Conservation (phyloP, 1,140 invertebrate species). For the Planococcus citri region DNA sequence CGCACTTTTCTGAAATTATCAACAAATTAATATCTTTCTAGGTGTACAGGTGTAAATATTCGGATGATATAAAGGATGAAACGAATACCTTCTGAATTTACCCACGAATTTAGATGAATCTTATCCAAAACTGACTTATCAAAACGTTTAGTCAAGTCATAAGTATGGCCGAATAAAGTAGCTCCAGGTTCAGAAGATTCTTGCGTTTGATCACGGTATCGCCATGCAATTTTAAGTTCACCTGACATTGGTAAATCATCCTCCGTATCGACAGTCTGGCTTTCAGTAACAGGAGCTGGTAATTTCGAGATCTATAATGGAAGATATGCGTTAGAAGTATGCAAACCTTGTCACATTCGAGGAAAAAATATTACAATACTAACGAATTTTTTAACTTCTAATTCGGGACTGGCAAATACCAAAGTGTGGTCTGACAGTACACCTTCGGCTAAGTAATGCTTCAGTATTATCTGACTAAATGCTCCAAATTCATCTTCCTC, state of each 20-base stretch:
- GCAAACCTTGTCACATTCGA: no score
- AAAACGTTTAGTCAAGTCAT: slow-evolving; percentile 23
- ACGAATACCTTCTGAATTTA: not conserved
- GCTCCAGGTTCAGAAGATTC: not conserved
- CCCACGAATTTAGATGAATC: not conserved
- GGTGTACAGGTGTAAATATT: no score
- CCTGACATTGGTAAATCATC: not conserved
- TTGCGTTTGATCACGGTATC: slow-evolving; percentile 21
- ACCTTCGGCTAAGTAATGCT: not conserved
- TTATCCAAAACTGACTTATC: not conserved
- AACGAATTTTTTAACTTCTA: not conserved
- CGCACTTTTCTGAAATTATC: not conserved
- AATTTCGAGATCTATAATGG: not conserved
- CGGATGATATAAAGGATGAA: no score
- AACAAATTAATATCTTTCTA: not conserved
- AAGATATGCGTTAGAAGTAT: no score
- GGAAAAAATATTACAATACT: not conserved
- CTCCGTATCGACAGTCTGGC: not conserved
- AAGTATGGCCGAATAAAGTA: slow-evolving; percentile 25
- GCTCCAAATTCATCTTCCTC: not conserved
- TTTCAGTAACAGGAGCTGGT: not conserved
- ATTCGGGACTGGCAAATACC: not conserved
- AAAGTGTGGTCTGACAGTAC: not conserved
- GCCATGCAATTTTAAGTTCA: slow-evolving; percentile 23
- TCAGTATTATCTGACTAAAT: not conserved